Evolutionary conservation across 2,797 vertebrate genomes (phyloP).

Genomic region (Darevskia nairensis): DNA sequence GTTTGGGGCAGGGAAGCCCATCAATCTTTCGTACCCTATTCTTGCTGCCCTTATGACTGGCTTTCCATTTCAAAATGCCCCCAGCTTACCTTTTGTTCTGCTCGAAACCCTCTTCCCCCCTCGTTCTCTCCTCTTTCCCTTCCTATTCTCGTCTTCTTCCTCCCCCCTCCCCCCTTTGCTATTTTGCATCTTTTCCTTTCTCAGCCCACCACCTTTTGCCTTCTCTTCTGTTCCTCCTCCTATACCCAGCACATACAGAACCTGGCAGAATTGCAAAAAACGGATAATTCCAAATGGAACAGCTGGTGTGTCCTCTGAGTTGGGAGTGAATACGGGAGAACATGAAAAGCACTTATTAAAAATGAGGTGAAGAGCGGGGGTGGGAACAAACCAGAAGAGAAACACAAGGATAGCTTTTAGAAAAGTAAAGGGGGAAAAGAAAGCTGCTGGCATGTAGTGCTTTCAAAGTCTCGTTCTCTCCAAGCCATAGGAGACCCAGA

Average conservation of each 20-base stretch:
- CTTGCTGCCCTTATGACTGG: background rate
- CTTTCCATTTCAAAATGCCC: background rate
- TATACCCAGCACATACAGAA: constrained; percentile 41
- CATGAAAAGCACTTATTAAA: constrained; percentile 52
- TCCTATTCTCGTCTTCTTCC: background rate
- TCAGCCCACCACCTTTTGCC: constrained; percentile 30
- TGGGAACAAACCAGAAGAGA: constrained; percentile 45
- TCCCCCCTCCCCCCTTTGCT: background rate
- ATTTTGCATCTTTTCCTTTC: constrained; percentile 37
- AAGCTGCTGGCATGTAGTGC: background rate
- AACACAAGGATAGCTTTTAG: constrained; percentile 32
- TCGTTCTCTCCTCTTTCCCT: background rate
- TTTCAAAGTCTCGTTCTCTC: background rate
- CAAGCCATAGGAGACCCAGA: constrained; percentile 17
- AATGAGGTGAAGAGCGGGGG: constrained; percentile 44
- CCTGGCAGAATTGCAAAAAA: constrained; percentile 54
- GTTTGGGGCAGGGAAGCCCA: constrained; percentile 27
- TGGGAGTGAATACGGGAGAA: constrained; percentile 34
- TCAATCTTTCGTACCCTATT: constrained; percentile 17
- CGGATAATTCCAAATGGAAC: constrained; percentile 55
- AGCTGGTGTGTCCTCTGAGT: constrained; percentile 47
- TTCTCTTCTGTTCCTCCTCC: constrained; percentile 43
- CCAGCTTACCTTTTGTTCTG: constrained; percentile 25
- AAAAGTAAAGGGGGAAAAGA: constrained; percentile 11
- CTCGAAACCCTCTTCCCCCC: background rate